A percentile compares a stretch with the other conserved stretches of the same genome.
These are phyloP conservation scores for Amphipyra tragopoginis DNA, from an alignment of 2,888 invertebrate genomes.

Conservation along the genomic window DNA sequence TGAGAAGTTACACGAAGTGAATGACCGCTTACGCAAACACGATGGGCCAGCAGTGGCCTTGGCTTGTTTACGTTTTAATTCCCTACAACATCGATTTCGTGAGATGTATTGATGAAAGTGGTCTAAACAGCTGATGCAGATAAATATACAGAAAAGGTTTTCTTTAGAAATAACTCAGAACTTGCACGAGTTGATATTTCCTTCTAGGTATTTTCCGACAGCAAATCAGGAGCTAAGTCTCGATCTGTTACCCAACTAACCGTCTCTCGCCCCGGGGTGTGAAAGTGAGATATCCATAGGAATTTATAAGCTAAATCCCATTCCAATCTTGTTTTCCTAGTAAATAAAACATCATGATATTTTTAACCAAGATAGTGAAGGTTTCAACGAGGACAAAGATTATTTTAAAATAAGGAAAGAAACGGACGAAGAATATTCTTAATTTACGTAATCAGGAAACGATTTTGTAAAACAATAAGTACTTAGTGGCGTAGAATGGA, in stretches of 20 bases:
- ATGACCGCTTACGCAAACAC: slow-evolving; percentile 62
- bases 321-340: background rate
- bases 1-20: slow-evolving; percentile 47
- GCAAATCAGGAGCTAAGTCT: no score
- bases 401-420: slow-evolving; percentile 27
- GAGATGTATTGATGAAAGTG: slow-evolving; percentile 25
- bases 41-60: slow-evolving; percentile 54
- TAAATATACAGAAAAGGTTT: no score
- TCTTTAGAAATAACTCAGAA: no score
- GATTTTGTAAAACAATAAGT: slow-evolving; percentile 20
- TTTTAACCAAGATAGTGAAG: slow-evolving; percentile 5
- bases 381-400: slow-evolving; percentile 15
- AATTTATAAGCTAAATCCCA: slow-evolving; percentile 2
- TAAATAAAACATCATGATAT: background rate
- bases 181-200: slow-evolving; percentile 3
- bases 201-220: background rate
- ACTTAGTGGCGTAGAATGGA: slow-evolving; percentile 15
- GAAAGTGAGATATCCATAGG: background rate
- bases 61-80: slow-evolving; percentile 51
- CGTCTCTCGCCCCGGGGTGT: slow-evolving; percentile 11
- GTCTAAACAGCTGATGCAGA: slow-evolving; percentile 2
- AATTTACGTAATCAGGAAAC: slow-evolving; percentile 37
- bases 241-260: slow-evolving; percentile 10
- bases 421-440: slow-evolving; percentile 4
- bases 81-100: slow-evolving; percentile 26